These are phyloP conservation scores for Dicyrtomina minuta DNA, from an alignment of 2,888 invertebrate genomes.

Conservation along the genomic window DNA sequence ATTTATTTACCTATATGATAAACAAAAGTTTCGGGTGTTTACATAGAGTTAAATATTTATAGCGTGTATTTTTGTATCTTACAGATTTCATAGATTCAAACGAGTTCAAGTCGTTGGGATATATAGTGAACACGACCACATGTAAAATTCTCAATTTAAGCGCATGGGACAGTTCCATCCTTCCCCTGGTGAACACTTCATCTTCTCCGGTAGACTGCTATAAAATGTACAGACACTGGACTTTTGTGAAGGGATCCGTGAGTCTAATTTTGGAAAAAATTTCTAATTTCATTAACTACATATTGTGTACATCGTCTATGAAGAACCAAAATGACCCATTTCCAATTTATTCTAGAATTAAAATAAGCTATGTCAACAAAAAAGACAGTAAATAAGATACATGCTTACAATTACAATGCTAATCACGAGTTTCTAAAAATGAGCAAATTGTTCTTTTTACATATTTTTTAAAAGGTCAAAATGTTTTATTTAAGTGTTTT, in stretches of 20 bases:
- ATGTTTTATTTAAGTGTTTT: too few relatives aligned
- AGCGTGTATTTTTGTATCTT: not conserved
- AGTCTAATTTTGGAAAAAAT: too few relatives aligned
- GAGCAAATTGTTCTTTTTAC: too few relatives aligned
- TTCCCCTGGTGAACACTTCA: slow-evolving; percentile 34
- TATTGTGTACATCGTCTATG: too few relatives aligned
- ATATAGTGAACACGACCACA: slow-evolving; percentile 39
- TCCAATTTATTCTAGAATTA: too few relatives aligned
- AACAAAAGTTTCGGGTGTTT: not conserved
- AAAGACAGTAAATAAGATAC: too few relatives aligned
- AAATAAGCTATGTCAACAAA: too few relatives aligned
- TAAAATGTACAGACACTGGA: slow-evolving; percentile 38
- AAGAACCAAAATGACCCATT: too few relatives aligned
- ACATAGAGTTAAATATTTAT: not conserved
- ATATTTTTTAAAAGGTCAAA: too few relatives aligned
- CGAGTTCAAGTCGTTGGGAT: slow-evolving; percentile 40
- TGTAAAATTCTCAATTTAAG: slow-evolving; percentile 45
- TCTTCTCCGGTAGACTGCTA: slow-evolving; percentile 25
- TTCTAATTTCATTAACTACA: too few relatives aligned
- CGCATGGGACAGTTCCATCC: slow-evolving; percentile 44
- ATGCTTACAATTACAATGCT: too few relatives aligned
- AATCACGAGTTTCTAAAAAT: too few relatives aligned
- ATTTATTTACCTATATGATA: not conserved
- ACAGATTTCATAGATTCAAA: slow-evolving; percentile 31
- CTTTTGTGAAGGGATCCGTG: slow-evolving; percentile 39